Percentiles rank a stretch among this genome's conserved stretches.
These are phyloP conservation scores for Antheraea pernyi DNA, from an alignment of 1,140 invertebrate species.

Conservation along the genomic window DNA sequence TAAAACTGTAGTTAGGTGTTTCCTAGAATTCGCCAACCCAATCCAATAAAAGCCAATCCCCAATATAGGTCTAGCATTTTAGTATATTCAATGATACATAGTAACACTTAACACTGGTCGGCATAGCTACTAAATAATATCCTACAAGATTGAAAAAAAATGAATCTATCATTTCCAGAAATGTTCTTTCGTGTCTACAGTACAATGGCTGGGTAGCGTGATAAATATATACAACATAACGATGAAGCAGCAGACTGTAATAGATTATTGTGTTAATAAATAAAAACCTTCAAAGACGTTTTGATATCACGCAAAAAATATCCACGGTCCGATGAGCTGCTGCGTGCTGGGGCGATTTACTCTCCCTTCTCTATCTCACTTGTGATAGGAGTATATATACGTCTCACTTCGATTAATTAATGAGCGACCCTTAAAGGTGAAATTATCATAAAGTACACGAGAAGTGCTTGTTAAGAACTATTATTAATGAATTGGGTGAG, in stretches of 20 bases:
- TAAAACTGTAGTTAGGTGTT: too few species aligned
- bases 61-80: too few species aligned
- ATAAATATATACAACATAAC: conserved; percentile 22
- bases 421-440: conserved; percentile 62
- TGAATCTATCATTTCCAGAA: too few species aligned
- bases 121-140: too few species aligned
- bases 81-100: too few species aligned
- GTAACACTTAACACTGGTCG: too few species aligned
- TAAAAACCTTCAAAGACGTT: conserved; percentile 33
- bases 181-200: too few species aligned
- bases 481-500: conserved; percentile 60
- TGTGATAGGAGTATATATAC: conserved; percentile 18
- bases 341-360: conserved; percentile 48
- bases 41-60: too few species aligned
- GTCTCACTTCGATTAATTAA: conserved; percentile 61
- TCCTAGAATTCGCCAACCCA: too few species aligned
- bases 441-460: conserved; percentile 59
- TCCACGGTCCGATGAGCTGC: conserved; percentile 47
- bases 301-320: conserved; percentile 56
- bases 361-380: conserved; percentile 34
- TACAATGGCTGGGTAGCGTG: conserved; percentile 16
- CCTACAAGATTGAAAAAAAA: too few species aligned
- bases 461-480: conserved; percentile 72
- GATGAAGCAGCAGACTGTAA: conserved; percentile 59
- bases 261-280: conserved; percentile 50